Percentiles rank a stretch among this genome's conserved stretches.
These are phyloP conservation scores for Eutrigla gurnardus DNA, from an alignment of 2,797 vertebrate genomes.

Conservation along the genomic window DNA sequence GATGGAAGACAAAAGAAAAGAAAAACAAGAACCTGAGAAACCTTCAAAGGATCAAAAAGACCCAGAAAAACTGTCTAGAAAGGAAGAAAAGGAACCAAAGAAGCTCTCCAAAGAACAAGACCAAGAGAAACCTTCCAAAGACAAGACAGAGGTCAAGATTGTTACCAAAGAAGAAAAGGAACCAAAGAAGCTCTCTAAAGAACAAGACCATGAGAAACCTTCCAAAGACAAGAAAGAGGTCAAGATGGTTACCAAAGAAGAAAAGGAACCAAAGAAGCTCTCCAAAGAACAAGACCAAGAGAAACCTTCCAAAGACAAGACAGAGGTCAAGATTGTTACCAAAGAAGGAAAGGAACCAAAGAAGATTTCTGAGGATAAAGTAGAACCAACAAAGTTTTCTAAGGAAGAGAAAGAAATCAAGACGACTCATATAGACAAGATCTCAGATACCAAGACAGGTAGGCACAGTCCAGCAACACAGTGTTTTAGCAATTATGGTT, in stretches of 20 bases:
- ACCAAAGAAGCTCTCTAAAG: not conserved
- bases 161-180: not conserved
- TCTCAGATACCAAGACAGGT: slow-evolving; percentile 55
- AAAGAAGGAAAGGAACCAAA: slow-evolving; percentile 23
- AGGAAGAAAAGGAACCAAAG: not conserved
- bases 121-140: slow-evolving; percentile 1
- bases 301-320: slow-evolving; percentile 1
- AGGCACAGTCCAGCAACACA: not conserved
- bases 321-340: slow-evolving; percentile 8
- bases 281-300: not conserved
- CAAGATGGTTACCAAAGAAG: not conserved
- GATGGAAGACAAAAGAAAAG: not conserved
- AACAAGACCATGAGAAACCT: slow-evolving; percentile 38
- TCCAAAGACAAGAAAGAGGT: slow-evolving; percentile 15
- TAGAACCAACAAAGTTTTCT: not conserved
- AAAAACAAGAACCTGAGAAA: not conserved
- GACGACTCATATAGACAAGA: slow-evolving; percentile 32
- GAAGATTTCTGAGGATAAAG: not conserved
- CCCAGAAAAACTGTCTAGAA: not conserved
- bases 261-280: slow-evolving; percentile 16
- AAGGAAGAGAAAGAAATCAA: slow-evolving; percentile 27
- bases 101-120: no score
- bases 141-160: not conserved
- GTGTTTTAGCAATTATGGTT: not conserved
- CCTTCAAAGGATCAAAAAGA: not conserved